Evolutionary conservation across 2,888 invertebrate species (phyloP).

Genomic region (Tetropium fuscum): DNA sequence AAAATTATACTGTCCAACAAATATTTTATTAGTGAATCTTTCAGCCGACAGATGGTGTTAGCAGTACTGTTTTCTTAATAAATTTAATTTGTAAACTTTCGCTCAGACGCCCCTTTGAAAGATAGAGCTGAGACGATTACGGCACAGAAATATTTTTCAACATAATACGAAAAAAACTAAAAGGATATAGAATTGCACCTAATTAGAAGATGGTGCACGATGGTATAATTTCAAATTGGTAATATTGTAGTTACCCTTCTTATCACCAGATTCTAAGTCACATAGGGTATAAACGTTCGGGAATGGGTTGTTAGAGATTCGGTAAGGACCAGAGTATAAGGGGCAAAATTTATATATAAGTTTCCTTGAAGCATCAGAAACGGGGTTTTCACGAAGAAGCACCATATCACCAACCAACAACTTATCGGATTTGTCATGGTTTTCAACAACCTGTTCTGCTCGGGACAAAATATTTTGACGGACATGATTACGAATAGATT

Average conservation of each 20-base stretch:
- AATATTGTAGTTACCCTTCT: slow-evolving; percentile 23
- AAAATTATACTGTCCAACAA: too few species aligned
- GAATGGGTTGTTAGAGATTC: not conserved
- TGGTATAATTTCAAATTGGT: slow-evolving; percentile 22
- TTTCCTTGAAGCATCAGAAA: slow-evolving; percentile 19
- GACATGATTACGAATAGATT: not conserved
- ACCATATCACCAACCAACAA: slow-evolving; percentile 12
- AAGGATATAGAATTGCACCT: too few species aligned
- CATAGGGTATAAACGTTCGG: slow-evolving; percentile 16
- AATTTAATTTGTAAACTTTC: too few species aligned
- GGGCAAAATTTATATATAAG: slow-evolving; percentile 21
- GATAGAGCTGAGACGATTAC: too few species aligned
- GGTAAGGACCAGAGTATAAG: slow-evolving; percentile 22
- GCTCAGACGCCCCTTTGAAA: too few species aligned
- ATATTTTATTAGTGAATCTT: too few species aligned
- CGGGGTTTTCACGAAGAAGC: slow-evolving; percentile 1
- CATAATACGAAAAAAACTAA: too few species aligned
- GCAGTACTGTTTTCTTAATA: too few species aligned
- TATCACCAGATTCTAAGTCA: not conserved
- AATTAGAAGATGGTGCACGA: too few species aligned
- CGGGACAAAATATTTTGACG: not conserved
- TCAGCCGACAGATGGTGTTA: too few species aligned
- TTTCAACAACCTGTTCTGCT: not conserved
- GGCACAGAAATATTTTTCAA: too few species aligned
- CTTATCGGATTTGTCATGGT: not conserved